These are phyloP conservation scores for Gymnothorax javanicus DNA, from an alignment of 2,797 vertebrate genomes.

Conservation along the genomic window DNA sequence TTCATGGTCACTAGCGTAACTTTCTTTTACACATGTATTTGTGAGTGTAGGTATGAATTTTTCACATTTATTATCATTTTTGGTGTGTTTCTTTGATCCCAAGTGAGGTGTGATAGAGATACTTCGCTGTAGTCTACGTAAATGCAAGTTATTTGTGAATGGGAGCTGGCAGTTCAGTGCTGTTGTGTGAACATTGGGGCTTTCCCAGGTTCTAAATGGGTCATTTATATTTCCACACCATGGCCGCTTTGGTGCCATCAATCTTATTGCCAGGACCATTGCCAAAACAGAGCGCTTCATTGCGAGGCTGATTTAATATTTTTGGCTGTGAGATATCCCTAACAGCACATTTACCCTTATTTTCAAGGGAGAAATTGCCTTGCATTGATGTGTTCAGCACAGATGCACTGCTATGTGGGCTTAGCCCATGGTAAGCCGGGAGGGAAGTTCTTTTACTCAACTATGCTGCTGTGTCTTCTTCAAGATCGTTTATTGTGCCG, in stretches of 20 bases:
- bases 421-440: not conserved
- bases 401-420: not conserved
- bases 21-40: not conserved
- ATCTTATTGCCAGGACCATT: not conserved
- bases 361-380: not conserved
- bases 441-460: not conserved
- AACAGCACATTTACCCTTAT: not conserved
- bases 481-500: not conserved
- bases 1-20: not conserved
- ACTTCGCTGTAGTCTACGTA: not conserved
- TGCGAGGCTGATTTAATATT: slow-evolving; percentile 1
- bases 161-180: not conserved
- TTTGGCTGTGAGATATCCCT: not conserved
- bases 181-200: not conserved
- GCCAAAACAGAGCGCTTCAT: not conserved
- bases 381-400: not conserved
- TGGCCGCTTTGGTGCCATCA: not conserved
- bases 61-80: not conserved
- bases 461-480: not conserved
- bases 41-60: not conserved
- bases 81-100: not conserved
- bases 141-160: not conserved
- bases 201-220: not conserved
- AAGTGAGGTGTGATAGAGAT: not conserved
- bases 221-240: not conserved